phyloP scores from a whole-genome alignment of 2,797 vertebrate species.

The Rhinophrynus dorsalis region DNA sequence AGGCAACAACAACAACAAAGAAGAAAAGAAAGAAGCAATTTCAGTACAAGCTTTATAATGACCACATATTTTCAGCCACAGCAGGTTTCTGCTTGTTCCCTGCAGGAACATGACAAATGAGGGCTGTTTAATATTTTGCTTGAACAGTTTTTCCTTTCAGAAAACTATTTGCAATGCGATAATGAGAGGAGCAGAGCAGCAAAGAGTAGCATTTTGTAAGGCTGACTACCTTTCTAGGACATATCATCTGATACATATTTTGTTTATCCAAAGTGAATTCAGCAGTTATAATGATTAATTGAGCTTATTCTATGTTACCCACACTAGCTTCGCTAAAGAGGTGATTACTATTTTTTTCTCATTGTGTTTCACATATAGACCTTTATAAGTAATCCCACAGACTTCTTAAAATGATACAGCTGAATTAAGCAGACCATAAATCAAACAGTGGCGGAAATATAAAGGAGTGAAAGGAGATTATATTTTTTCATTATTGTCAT shows the following conservation, averaged over 20 bases:
- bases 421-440: constrained; percentile 67
- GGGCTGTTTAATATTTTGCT: constrained; percentile 71
- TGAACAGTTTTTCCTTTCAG: constrained; percentile 69
- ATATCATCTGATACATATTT: constrained; percentile 64
- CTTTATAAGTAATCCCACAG: constrained; percentile 47
- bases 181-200: constrained; percentile 71
- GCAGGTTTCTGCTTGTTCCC: constrained; percentile 55
- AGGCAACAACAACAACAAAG: constrained; percentile 43
- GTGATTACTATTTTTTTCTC: constrained; percentile 52
- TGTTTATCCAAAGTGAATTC: constrained; percentile 74
- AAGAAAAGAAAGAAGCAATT: constrained; percentile 60
- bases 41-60: constrained; percentile 60
- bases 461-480: not conserved
- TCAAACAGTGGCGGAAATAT: constrained; percentile 49
- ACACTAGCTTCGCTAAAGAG: constrained; percentile 62
- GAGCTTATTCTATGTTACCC: constrained; percentile 73
- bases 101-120: constrained; percentile 68
- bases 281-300: constrained; percentile 82
- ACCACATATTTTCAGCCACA: constrained; percentile 62
- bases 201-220: constrained; percentile 65
- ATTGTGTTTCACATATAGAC: constrained; percentile 57
- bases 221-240: constrained; percentile 83
- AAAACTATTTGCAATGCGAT: constrained; percentile 74
- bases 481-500: too few species aligned
- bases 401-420: constrained; percentile 61